Evolutionary conservation across 2,888 invertebrate species (phyloP).

Genomic region (Prosopocoilus inquinatus): DNA sequence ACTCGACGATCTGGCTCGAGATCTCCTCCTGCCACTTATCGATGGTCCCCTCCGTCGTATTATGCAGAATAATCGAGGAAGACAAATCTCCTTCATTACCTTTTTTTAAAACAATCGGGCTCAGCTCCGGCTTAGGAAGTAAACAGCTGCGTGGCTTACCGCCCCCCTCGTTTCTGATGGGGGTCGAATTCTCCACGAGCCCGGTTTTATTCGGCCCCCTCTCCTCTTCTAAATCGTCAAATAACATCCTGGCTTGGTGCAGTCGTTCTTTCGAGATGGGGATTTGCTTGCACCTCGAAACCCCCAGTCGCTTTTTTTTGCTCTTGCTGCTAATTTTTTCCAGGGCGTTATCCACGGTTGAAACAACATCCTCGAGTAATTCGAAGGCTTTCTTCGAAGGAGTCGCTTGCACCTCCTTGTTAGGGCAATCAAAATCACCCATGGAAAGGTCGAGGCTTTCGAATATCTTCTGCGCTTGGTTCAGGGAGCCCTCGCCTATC

Average conservation of each 20-base stretch:
- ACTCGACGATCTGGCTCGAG: constrained; percentile 24
- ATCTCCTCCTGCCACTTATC: constrained; percentile 20
- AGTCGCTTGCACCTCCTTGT: neutral
- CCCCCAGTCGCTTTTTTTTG: constrained; percentile 36
- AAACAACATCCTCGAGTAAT: constrained; percentile 16
- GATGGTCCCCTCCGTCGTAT: constrained; percentile 12
- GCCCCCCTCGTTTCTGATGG: neutral
- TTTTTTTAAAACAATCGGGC: neutral
- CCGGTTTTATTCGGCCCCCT: neutral
- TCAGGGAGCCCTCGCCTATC: constrained; percentile 48
- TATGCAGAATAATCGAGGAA: constrained; percentile 5
- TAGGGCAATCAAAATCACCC: constrained; percentile 14
- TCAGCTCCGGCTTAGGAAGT: neutral
- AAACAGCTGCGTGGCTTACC: neutral
- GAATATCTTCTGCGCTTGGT: constrained; percentile 32
- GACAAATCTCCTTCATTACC: neutral
- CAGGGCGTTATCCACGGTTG: constrained; percentile 14
- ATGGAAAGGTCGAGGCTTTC: constrained; percentile 13
- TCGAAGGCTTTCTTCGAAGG: constrained; percentile 16
- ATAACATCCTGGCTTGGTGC: constrained; percentile 11
- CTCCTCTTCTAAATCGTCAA: constrained; percentile 17
- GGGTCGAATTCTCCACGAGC: neutral
- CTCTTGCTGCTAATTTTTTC: constrained; percentile 10
- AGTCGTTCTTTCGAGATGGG: constrained; percentile 37
- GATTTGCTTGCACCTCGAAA: constrained; percentile 37